Base-by-base conservation (phyloP, 2,888 invertebrate genomes). In the Rhabditoides inermis region DNA sequence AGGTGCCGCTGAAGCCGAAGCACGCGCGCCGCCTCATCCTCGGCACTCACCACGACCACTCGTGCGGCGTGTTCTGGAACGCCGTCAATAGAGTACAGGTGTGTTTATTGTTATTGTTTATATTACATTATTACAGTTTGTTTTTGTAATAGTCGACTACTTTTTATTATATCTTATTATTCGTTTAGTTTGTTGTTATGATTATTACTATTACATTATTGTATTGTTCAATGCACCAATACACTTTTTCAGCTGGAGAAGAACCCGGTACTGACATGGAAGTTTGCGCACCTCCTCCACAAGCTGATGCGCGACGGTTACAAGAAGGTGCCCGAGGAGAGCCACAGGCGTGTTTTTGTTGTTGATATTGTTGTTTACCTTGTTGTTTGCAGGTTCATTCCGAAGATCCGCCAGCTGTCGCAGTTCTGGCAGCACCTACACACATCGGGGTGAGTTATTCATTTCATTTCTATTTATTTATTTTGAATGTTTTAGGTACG, bases 261-360 rank as follows among this genome's bases (percentile, higher is more conserved):
- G 70, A 88, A 91, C 81, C 85, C 90, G 58, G 91, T 98, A 70
- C 86, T 91, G 45, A 90, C 92, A 27, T 98, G 98, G 98, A 99
- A 98, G 36, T 91, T 95, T 80, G 94, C 92, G 76, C 90, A 98
- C 81, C 88, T 95, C 61, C 82, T 95, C 23, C 98, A 98, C 80
- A 95, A 95, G 69, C 82, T 98, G 49, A 81, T 95, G 57, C 83
- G 94, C 18, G 95, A 98, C 80, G 95, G 94, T 0, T 92, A 95
- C 79, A 85, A 69, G 22, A 67, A 65, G 44, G 69, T 68, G 10
- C 61, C 65, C 1, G 60, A 58, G 28, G 64, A 67, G 46, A 56
- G 61, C 1, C 58, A 60, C 42, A 51, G 57, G 61, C 63, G 10
- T 27, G 25, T 18, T 45, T 45, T 48, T 52, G 25, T 47, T 26